phyloP scores from a whole-genome alignment of 2,113 vertebrate genomes.

The Nestor notabilis region DNA sequence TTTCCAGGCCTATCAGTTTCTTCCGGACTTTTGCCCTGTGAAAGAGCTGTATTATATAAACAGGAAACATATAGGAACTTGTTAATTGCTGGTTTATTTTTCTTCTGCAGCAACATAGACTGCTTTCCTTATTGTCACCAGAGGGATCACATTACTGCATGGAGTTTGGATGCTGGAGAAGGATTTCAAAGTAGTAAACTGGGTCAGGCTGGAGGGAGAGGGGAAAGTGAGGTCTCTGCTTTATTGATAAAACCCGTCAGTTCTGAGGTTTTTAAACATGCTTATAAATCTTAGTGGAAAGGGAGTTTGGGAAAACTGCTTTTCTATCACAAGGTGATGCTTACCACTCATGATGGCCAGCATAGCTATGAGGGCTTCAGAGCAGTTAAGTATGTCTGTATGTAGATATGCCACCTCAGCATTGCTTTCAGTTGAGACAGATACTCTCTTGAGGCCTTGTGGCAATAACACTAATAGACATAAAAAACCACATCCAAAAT shows the following conservation, averaged over 20 bases:
- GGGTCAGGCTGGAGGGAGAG: fast-evolving
- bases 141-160: background rate
- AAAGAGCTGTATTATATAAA: conserved; percentile 32
- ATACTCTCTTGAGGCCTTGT: background rate
- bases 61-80: conserved; percentile 64
- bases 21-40: background rate
- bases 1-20: conserved; percentile 45
- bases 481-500: background rate
- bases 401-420: background rate
- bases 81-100: conserved; percentile 62
- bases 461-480: background rate
- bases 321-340: background rate
- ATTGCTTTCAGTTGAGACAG: background rate
- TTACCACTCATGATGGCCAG: background rate
- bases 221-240: background rate
- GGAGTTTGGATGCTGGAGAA: background rate
- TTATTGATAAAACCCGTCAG: background rate
- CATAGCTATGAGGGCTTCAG: background rate
- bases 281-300: background rate
- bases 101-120: conserved; percentile 12
- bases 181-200: background rate
- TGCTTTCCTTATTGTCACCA: conserved; percentile 43
- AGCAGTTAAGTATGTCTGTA: background rate
- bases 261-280: background rate
- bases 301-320: background rate